Base-by-base conservation (phyloP, 1,140 invertebrate species). In the Stegodyphus dumicola region DNA sequence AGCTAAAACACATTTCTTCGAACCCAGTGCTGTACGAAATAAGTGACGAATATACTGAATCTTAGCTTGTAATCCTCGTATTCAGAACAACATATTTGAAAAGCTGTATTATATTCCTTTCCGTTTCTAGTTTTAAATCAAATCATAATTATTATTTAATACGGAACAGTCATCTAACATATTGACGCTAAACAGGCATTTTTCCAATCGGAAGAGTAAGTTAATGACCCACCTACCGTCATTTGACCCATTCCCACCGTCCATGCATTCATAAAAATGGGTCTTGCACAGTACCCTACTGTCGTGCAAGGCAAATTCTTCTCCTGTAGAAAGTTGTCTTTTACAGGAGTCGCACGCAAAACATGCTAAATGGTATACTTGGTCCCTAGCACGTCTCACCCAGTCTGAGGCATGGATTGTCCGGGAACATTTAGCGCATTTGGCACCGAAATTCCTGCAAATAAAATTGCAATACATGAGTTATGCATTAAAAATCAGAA, bases 331-430 rank as follows among this genome's bases (percentile, higher is more conserved):
- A 54, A 99, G 92, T 91, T 99, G 98, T 51, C 98, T 93, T 88
- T 98, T 98, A 91, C 98, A 99, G 65, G 96, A 95, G 90, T 99
- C 97, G 90, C 98, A 99, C 7, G 97, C 96, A 91, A 99, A 99
- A 92, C 98, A 99, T 5, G 98, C 98, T 89, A 99, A 92, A 91
- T 99, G 98, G 91, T 99, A 99, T 17, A 99, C 96, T 90, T 96
- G 94, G 88, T 97, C 95, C 71, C 95, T 92, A 9, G 98, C 98
- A 90, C 97, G 94, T 81, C 98, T 92, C 86, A 99, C 97, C 98
- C 98, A 99, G 91, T 99, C 98, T 13, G 96, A 95, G 0, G 97
- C 94, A 9, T 95, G 95, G 88, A 99, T 98, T 86, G 94, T 94
- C 75, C 98, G 94, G 86, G 94, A 94, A 90, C 98, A 99, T 91